Evolutionary conservation across 1,140 invertebrate genomes (phyloP).

Genomic region (Drosophila repleta): DNA sequence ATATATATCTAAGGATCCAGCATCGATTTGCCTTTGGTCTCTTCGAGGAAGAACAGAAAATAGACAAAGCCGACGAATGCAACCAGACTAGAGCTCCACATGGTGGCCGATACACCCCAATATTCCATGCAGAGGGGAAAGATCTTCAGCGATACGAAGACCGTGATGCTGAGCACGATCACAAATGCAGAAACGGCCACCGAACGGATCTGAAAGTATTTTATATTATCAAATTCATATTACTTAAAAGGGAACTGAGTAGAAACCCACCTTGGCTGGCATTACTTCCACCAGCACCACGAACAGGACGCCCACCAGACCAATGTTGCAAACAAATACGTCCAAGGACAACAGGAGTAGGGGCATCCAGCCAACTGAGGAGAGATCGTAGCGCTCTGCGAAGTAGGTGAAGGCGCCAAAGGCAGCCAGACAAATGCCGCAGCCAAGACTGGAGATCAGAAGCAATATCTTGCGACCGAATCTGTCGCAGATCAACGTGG

Average conservation of each 20-base stretch:
- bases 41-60: slow-evolving; percentile 43
- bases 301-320: slow-evolving; percentile 69
- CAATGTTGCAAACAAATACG: slow-evolving; percentile 68
- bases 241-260: too few species aligned
- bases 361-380: slow-evolving; percentile 62
- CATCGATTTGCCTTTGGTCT: slow-evolving; percentile 74
- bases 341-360: slow-evolving; percentile 56
- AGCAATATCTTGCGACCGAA: slow-evolving; percentile 61
- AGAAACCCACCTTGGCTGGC: slow-evolving; percentile 62
- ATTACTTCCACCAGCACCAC: slow-evolving; percentile 70
- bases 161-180: slow-evolving; percentile 51
- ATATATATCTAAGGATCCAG: slow-evolving; percentile 54
- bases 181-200: slow-evolving; percentile 51
- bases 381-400: slow-evolving; percentile 31
- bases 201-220: slow-evolving; percentile 64
- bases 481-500: slow-evolving; percentile 63
- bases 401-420: slow-evolving; percentile 52
- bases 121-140: slow-evolving; percentile 65
- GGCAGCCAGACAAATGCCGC: slow-evolving; percentile 36
- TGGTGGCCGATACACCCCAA: slow-evolving; percentile 37
- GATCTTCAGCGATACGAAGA: slow-evolving; percentile 63
- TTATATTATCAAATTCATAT: too few species aligned
- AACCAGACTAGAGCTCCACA: slow-evolving; percentile 40
- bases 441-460: slow-evolving; percentile 49
- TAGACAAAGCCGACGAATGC: slow-evolving; percentile 36